Evolutionary conservation across 1,140 invertebrate species (phyloP).

Genomic region (Diabrotica undecimpunctata): DNA sequence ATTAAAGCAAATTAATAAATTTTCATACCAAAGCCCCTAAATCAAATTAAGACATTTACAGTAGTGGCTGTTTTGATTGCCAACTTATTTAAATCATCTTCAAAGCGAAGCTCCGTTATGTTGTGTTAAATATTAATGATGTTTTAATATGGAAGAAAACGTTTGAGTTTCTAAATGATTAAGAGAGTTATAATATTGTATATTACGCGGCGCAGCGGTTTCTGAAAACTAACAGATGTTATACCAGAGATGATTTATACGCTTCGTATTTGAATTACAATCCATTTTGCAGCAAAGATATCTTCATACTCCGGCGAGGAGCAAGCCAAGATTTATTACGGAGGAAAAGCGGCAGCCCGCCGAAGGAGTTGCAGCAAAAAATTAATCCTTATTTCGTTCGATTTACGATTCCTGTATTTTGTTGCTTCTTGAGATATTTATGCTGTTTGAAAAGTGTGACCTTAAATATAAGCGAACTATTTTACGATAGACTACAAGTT

Average conservation of each 20-base stretch:
- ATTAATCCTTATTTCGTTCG: conserved; percentile 2
- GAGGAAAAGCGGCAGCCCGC: background rate
- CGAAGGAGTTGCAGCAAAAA: conserved; percentile 1
- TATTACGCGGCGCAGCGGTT: conserved; percentile 21
- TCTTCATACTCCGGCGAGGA: conserved; percentile 6
- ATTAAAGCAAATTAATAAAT: too few relatives aligned
- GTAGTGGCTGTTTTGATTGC: too few relatives aligned
- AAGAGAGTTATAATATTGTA: conserved; percentile 34
- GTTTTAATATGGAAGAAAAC: conserved; percentile 3
- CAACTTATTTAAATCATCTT: too few relatives aligned
- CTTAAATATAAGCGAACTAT: too few relatives aligned
- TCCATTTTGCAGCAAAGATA: conserved; percentile 19
- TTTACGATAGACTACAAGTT: too few relatives aligned
- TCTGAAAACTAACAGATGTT: conserved; percentile 38
- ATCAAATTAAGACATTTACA: too few relatives aligned
- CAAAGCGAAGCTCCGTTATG: too few relatives aligned
- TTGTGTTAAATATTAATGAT: background rate
- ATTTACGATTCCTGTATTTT: conserved; percentile 1
- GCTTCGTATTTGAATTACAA: conserved; percentile 30
- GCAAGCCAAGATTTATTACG: background rate
- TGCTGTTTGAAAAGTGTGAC: too few relatives aligned
- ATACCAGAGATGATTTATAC: conserved; percentile 33
- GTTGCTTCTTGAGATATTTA: background rate
- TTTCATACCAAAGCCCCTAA: too few relatives aligned
- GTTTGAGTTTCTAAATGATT: conserved; percentile 28